A percentile compares a stretch with the other conserved stretches of the same genome.
Evolutionary conservation across 2,113 vertebrate genomes (phyloP).

Genomic region (Potamarius usumacintae): DNA sequence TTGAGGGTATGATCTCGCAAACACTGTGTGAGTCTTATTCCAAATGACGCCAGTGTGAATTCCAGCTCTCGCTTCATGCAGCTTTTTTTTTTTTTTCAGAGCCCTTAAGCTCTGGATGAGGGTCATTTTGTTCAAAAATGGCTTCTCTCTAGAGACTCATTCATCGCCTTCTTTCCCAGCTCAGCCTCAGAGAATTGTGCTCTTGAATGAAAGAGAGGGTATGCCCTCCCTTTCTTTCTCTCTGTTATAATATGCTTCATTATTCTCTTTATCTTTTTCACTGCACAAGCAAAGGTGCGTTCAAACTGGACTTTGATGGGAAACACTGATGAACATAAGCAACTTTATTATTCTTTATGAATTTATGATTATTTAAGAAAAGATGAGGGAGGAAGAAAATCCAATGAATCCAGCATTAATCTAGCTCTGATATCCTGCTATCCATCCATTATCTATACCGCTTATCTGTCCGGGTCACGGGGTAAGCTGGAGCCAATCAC

Average conservation of each 20-base stretch:
- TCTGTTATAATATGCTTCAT: slow-evolving; percentile 1
- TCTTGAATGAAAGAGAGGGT: slow-evolving; percentile 45
- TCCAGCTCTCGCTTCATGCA: not conserved
- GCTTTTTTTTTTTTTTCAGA: slow-evolving; percentile 14
- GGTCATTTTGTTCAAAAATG: slow-evolving; percentile 54
- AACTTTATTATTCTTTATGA: not conserved
- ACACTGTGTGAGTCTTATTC: not conserved
- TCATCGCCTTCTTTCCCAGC: slow-evolving; percentile 41
- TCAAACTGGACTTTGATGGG: not conserved
- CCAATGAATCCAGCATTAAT: not conserved
- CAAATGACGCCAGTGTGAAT: slow-evolving; percentile 14
- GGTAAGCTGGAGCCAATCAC: too few relatives aligned
- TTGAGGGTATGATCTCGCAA: not conserved
- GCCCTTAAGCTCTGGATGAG: slow-evolving; percentile 35
- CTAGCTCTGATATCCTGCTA: not conserved
- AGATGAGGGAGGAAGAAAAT: not conserved
- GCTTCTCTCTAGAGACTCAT: slow-evolving; percentile 53
- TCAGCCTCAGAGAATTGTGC: slow-evolving; percentile 50
- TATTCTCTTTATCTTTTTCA: not conserved
- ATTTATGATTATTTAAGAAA: not conserved
- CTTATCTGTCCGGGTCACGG: too few relatives aligned
- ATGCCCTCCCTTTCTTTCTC: slow-evolving; percentile 30
- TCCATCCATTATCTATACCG: too few relatives aligned
- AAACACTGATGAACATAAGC: not conserved
- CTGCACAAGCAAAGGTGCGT: not conserved